These are phyloP conservation scores for Stigmatopora argus DNA, from an alignment of 2,113 vertebrate species.

Conservation along the genomic window DNA sequence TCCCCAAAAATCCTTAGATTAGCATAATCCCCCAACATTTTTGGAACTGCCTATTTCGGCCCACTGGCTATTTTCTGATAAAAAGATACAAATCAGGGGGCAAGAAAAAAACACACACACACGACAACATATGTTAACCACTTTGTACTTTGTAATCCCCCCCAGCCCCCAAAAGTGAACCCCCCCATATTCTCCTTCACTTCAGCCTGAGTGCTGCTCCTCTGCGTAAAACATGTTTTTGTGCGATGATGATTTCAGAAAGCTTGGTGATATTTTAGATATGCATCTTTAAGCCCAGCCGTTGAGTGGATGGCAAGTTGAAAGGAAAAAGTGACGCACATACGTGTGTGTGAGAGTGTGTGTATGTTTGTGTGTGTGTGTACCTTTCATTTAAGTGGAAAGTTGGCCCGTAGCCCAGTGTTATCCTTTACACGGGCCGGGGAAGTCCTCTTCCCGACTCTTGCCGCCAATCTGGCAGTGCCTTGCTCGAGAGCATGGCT, in stretches of 20 bases:
- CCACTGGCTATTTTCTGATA: slow-evolving; percentile 56
- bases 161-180: too few species aligned
- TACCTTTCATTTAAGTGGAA: slow-evolving; percentile 21
- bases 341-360: slow-evolving; percentile 22
- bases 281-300: slow-evolving; percentile 56
- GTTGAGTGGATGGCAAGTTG: slow-evolving; percentile 56
- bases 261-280: slow-evolving; percentile 66
- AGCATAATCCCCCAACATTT: too few species aligned
- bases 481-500: slow-evolving; percentile 12
- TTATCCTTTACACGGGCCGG: slow-evolving; percentile 29
- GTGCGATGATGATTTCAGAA: slow-evolving; percentile 53
- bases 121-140: slow-evolving; percentile 67
- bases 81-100: slow-evolving; percentile 67
- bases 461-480: not conserved
- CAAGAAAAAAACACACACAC: slow-evolving; percentile 62
- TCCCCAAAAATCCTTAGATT: too few species aligned
- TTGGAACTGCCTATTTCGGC: slow-evolving; percentile 35
- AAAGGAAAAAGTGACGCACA: slow-evolving; percentile 41
- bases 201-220: slow-evolving; percentile 45
- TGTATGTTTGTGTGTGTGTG: slow-evolving; percentile 16
- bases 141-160: slow-evolving; percentile 63
- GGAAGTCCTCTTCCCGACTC: not conserved
- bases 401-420: slow-evolving; percentile 22
- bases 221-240: slow-evolving; percentile 51
- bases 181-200: slow-evolving; percentile 19